phyloP scores from a whole-genome alignment of 2,888 invertebrate species.

The Ennomos fuscantarius region DNA sequence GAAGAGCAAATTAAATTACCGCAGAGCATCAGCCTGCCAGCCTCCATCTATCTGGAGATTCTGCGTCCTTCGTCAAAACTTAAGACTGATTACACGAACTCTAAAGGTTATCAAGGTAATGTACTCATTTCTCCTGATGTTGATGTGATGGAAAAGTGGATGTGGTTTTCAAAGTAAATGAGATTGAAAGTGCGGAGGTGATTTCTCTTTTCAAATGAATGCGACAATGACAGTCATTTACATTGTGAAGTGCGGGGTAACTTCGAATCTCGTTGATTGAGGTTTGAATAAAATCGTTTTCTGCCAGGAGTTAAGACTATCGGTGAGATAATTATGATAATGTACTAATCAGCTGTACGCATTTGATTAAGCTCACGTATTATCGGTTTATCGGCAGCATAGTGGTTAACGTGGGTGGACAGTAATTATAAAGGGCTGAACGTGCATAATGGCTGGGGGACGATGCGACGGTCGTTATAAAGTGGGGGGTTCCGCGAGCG shows the following conservation, averaged over 20 bases:
- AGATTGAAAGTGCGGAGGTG: conserved; percentile 18
- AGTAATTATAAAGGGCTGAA: conserved; percentile 46
- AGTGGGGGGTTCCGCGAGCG: conserved; percentile 43
- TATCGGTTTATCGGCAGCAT: conserved; percentile 12
- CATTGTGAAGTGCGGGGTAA: conserved; percentile 13
- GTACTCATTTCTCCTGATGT: conserved; percentile 12
- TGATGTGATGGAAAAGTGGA: conserved; percentile 5
- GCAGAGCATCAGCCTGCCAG: conserved; percentile 30
- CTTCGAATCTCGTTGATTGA: conserved; percentile 6
- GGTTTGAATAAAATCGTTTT: conserved; percentile 1
- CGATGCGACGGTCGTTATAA: conserved; percentile 37
- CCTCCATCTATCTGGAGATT: conserved; percentile 6
- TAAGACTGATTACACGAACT: conserved; percentile 17
- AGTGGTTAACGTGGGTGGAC: conserved; percentile 37
- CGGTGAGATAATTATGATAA: conserved; percentile 1
- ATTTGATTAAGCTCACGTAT: conserved; percentile 6
- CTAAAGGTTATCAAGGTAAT: conserved; percentile 7
- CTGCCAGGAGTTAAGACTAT: background rate
- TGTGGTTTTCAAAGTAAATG: conserved; percentile 21
- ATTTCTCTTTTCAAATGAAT: conserved; percentile 14
- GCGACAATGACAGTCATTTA: conserved; percentile 25
- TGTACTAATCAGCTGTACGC: conserved; percentile 5
- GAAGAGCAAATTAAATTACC: conserved; percentile 46
- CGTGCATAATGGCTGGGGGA: conserved; percentile 38
- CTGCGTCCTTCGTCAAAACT: conserved; percentile 17